Conservation (phyloP, 1,140 invertebrate genomes). For the Temnothorax nylanderi region DNA sequence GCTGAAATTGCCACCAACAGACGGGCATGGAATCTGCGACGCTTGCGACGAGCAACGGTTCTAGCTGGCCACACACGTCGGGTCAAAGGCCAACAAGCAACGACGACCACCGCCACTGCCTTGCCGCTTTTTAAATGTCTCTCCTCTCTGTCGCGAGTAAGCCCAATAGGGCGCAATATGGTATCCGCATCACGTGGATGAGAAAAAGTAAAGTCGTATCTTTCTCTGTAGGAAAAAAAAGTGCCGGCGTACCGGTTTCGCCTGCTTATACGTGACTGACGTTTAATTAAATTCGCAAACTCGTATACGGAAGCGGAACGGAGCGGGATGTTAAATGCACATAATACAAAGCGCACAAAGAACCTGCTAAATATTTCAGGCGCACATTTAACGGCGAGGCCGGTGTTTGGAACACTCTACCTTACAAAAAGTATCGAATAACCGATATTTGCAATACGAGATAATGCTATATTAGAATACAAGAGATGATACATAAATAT, state of each 20-base stretch:
- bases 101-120: not conserved
- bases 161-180: conserved; percentile 3
- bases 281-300: conserved; percentile 40
- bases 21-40: conserved; percentile 48
- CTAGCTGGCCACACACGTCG: conserved; percentile 27
- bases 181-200: not conserved
- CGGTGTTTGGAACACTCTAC: not conserved
- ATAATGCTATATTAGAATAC: not conserved
- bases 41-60: conserved; percentile 40
- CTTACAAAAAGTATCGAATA: not conserved
- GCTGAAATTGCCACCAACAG: conserved; percentile 77
- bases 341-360: conserved; percentile 12
- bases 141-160: no score
- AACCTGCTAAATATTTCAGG: not conserved
- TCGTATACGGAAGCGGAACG: not conserved
- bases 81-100: conserved; percentile 27
- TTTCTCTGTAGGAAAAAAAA: not conserved
- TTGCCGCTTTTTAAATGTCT: conserved; percentile 16
- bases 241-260: not conserved
- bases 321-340: conserved; percentile 1
- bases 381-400: not conserved
- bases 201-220: not conserved
- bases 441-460: not conserved
- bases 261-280: conserved; percentile 7
- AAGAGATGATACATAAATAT: not conserved